Conservation (phyloP, 2,113 vertebrate species). For the Dicentrarchus labrax region DNA sequence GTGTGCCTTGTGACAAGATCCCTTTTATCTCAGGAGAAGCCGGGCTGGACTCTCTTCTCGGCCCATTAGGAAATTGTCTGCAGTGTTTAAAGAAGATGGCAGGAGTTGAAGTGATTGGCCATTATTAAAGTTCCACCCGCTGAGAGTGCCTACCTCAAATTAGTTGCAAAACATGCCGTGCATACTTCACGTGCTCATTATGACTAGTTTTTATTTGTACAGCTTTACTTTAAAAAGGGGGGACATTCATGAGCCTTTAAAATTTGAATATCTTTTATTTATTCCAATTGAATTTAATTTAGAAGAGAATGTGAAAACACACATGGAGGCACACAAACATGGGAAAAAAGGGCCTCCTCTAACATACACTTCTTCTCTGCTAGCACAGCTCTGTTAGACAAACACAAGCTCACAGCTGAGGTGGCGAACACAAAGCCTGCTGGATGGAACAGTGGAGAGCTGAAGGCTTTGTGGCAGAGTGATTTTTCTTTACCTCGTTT, state of each 20-base stretch:
- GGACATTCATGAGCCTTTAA: background rate
- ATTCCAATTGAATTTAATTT: conserved; percentile 7
- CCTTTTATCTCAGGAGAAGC: conserved; percentile 1
- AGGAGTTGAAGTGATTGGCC: conserved; percentile 29
- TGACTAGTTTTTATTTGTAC: background rate
- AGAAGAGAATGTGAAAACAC: conserved; percentile 2
- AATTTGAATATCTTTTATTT: background rate
- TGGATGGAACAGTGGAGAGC: conserved; percentile 34
- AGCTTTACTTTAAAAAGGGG: background rate
- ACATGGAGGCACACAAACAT: background rate
- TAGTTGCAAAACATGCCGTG: background rate
- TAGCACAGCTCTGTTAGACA: conserved; percentile 23
- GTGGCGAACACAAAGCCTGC: conserved; percentile 44
- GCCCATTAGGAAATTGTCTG: conserved; percentile 36
- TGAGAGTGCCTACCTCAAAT: background rate
- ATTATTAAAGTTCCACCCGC: conserved; percentile 39
- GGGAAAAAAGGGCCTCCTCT: background rate
- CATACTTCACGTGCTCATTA: no score
- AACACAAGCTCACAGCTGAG: conserved; percentile 45
- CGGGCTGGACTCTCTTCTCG: background rate
- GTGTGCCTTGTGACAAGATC: background rate
- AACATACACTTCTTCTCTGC: background rate
- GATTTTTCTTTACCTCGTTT: conserved; percentile 42
- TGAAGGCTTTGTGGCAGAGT: conserved; percentile 31
- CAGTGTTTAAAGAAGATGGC: conserved; percentile 34